phyloP scores from a whole-genome alignment of 2,113 vertebrate species.

The Chloebia gouldiae region DNA sequence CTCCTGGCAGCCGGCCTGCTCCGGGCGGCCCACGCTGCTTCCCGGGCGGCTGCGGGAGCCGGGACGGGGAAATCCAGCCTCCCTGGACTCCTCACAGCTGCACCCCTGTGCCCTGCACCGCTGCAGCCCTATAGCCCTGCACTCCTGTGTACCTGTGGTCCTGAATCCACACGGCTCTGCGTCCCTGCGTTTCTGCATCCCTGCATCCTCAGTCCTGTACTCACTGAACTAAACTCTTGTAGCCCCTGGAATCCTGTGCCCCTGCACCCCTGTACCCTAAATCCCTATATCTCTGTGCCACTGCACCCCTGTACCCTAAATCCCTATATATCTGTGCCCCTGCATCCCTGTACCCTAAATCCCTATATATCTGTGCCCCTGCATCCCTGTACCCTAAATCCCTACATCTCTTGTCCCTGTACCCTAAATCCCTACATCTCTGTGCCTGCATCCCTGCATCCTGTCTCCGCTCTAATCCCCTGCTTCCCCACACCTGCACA shows the following conservation, averaged over 20 bases:
- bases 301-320: too few relatives aligned
- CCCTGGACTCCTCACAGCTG: neutral
- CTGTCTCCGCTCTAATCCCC: neutral
- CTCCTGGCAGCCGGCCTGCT: neutral
- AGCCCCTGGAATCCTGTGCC: neutral
- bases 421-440: rapidly evolving
- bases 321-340: too few relatives aligned
- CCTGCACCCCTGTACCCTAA: too few relatives aligned
- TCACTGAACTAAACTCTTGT: neutral
- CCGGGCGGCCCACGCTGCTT: slow-evolving; percentile 17
- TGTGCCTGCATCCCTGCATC: too few relatives aligned
- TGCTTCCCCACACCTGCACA: neutral
- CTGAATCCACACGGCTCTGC: neutral
- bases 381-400: too few relatives aligned
- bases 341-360: neutral
- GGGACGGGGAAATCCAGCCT: neutral
- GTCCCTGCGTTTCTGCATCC: rapidly evolving
- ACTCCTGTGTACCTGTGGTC: neutral
- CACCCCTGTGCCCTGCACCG: neutral
- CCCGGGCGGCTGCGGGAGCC: neutral
- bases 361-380: too few relatives aligned
- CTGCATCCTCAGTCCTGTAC: neutral
- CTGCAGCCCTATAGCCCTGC: neutral
- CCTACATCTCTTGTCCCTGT: too few relatives aligned
- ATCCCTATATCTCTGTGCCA: too few relatives aligned